A percentile compares a stretch with the other conserved stretches of the same genome.
Conservation (phyloP, 1,140 invertebrate genomes). For the Mylabris phalerata region DNA sequence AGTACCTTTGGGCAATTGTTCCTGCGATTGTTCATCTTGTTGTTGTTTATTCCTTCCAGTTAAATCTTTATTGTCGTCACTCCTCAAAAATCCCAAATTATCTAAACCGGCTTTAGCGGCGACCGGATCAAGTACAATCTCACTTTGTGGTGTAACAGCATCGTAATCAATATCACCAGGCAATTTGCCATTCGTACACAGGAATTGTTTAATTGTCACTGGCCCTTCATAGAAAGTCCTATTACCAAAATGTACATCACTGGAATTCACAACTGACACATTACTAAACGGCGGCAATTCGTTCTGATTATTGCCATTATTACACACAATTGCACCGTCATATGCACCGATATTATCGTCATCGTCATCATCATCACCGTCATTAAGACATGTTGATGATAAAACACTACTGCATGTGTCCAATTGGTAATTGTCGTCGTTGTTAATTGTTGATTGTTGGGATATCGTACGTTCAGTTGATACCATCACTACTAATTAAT, state of each 20-base stretch:
- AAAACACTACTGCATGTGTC: constrained; percentile 7
- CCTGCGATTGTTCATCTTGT: too few species aligned
- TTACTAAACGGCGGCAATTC: constrained; percentile 44
- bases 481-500: constrained; percentile 1
- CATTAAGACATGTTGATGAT: not conserved
- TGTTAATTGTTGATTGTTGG: too few species aligned
- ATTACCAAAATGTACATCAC: constrained; percentile 57
- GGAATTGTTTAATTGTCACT: constrained; percentile 58
- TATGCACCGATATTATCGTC: not conserved
- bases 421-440: constrained; percentile 1
- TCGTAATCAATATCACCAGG: not conserved
- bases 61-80: not conserved
- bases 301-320: not conserved
- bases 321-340: constrained; percentile 7
- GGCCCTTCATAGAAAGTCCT: constrained; percentile 59
- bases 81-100: not conserved
- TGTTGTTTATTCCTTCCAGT: not conserved
- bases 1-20: too few species aligned
- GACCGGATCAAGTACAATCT: constrained; percentile 1
- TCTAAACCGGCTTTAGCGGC: not conserved
- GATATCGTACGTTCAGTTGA: not conserved
- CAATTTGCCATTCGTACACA: constrained; percentile 38
- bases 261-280: constrained; percentile 51
- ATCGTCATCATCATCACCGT: not conserved
- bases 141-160: constrained; percentile 6